Percentiles rank a stretch among this genome's conserved stretches.
Conservation (phyloP, 2,113 vertebrate genomes). For the Cariama cristata region DNA sequence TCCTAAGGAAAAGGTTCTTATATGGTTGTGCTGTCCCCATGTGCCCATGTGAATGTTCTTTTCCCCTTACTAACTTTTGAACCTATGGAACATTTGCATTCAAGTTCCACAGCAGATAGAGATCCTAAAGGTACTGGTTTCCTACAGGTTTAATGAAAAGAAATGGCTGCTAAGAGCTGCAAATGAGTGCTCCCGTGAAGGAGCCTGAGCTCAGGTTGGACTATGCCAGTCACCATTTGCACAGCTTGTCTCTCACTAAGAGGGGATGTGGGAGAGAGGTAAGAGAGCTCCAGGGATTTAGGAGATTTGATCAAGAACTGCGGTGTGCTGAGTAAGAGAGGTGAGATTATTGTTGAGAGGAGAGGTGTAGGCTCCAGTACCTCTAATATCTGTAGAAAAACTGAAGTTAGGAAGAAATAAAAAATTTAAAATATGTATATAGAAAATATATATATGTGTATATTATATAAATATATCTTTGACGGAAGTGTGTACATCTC, state of each 20-base stretch:
- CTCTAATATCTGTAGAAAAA: neutral
- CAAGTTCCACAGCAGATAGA: neutral
- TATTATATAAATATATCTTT: neutral
- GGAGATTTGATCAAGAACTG: neutral
- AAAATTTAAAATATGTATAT: neutral
- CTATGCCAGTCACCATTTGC: neutral
- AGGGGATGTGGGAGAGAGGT: neutral
- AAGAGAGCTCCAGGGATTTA: neutral
- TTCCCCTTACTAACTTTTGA: neutral
- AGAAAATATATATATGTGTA: neutral
- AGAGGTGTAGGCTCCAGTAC: neutral
- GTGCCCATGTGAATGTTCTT: neutral
- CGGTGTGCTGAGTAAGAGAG: neutral
- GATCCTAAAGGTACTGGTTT: neutral
- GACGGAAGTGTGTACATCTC: neutral
- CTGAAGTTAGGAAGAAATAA: neutral
- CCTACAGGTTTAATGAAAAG: neutral
- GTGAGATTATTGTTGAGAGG: neutral
- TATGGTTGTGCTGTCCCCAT: neutral
- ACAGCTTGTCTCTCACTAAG: neutral
- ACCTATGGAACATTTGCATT: neutral
- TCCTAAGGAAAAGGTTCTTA: neutral
- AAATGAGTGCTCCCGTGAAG: neutral
- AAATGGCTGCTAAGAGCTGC: neutral
- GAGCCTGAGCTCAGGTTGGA: neutral